Conservation (phyloP, 2,888 invertebrate species). For the Aphidius colemani region DNA sequence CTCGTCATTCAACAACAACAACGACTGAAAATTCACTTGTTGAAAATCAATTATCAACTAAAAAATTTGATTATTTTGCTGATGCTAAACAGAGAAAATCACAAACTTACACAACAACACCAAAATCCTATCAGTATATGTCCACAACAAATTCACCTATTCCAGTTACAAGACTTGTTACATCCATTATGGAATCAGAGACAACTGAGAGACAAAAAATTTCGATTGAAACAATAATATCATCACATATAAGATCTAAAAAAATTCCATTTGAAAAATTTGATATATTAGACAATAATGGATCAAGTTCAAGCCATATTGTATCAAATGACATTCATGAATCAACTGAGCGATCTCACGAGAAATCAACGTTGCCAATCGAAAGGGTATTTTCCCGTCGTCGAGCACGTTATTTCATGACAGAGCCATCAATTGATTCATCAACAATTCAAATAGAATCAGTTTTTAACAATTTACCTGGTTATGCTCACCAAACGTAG, state of each 20-base stretch:
- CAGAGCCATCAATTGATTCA: constrained; percentile 49
- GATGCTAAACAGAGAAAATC: constrained; percentile 52
- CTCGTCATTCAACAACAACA: constrained; percentile 40
- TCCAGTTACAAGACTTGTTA: constrained; percentile 61
- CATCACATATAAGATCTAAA: constrained; percentile 50
- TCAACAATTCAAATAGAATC: constrained; percentile 59
- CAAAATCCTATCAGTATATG: constrained; percentile 35
- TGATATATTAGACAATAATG: constrained; percentile 16
- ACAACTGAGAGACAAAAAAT: constrained; percentile 61
- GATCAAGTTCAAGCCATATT: constrained; percentile 4
- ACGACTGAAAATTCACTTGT: constrained; percentile 48
- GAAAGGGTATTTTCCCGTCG: constrained; percentile 49
- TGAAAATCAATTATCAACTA: constrained; percentile 55
- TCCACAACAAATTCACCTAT: constrained; percentile 39
- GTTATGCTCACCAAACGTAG: constrained; percentile 35
- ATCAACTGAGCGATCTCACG: constrained; percentile 43
- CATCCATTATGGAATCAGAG: constrained; percentile 60
- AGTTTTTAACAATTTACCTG: constrained; percentile 55
- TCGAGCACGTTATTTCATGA: constrained; percentile 45
- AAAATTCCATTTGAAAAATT: constrained; percentile 47
- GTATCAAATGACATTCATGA: constrained; percentile 46
- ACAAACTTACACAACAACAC: constrained; percentile 45
- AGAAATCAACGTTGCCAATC: constrained; percentile 56
- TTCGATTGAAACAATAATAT: constrained; percentile 56
- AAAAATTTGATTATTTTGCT: constrained; percentile 54